These are phyloP conservation scores for Chorisops tibialis DNA, from an alignment of 2,888 invertebrate genomes.

Conservation along the genomic window DNA sequence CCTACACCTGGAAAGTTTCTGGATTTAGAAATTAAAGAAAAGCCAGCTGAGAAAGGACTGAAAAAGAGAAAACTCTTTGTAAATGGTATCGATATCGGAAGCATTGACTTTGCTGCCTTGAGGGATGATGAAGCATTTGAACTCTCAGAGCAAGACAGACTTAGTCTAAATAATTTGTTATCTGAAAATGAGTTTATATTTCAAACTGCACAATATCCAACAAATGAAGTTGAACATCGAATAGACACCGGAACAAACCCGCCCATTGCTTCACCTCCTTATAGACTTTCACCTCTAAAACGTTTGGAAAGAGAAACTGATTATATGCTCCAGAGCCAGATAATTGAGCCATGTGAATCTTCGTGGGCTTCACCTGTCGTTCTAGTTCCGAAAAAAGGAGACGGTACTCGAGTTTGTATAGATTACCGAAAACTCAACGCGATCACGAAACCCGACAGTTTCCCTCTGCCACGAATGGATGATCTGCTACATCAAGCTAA, in stretches of 20 bases:
- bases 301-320: slow-evolving; percentile 3
- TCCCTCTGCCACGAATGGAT: slow-evolving; percentile 48
- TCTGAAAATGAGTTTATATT: too few species aligned
- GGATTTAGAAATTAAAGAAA: too few species aligned
- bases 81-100: too few species aligned
- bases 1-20: too few species aligned
- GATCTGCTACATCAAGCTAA: slow-evolving; percentile 42
- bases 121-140: too few species aligned
- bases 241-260: not conserved
- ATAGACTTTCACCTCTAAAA: not conserved
- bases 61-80: too few species aligned
- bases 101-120: too few species aligned
- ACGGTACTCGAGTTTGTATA: slow-evolving; percentile 36
- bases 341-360: slow-evolving; percentile 33
- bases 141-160: too few species aligned
- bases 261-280: not conserved
- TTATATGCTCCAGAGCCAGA: slow-evolving; percentile 26
- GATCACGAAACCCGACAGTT: slow-evolving; percentile 40
- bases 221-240: not conserved
- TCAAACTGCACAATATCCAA: too few species aligned
- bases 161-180: too few species aligned
- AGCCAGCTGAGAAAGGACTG: too few species aligned
- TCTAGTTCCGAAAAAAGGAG: slow-evolving; percentile 37
- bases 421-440: slow-evolving; percentile 41
- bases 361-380: slow-evolving; percentile 33